Evolutionary conservation across 2,888 invertebrate species (phyloP), one percentile per base, ranked within the genome.

Genomic region (Hirudinaria manillensis): DNA sequence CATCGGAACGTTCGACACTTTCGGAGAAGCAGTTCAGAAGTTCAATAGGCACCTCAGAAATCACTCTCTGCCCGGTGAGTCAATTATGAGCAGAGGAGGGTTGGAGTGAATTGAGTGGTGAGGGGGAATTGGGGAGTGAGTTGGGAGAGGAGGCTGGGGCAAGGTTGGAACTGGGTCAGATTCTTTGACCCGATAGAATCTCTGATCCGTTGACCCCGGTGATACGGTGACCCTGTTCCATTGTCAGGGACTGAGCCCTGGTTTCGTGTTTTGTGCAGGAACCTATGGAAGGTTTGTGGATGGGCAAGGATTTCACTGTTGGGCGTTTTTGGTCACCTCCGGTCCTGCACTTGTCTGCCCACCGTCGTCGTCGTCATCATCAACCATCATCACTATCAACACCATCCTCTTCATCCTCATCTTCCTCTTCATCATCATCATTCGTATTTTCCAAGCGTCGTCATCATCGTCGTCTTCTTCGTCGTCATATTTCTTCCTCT

Each of bases 1-100:
- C n/a, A 32, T 70, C 27, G 80, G 80, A 24, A 72, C 77, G 38
- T 80, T 80, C 75, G 80, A 80, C 76, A 80, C 80, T 70, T 80
- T 80, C 74, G 80, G 79, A 3, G 79, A 80, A 70, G 79, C 80
- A 3, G 75, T 80, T 19, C 70, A 76, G 32, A 80, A 80, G 70
- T 80, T 80, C 76, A 80, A 80, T 70, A 32, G 73, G 10, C 79
- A 80, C 75, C 77, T 80, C 45, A 67, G 77, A 38, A 76, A 77
- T 45, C 75, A 77, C 29, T 79, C 80, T 19, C 76, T 80, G 24
- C 80, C 79, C 56, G 80, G 80, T 80, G 45, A 24, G 74, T 55
- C 1, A 16, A 21, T 51, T 27, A 36, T 10, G 34, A 32, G 32
- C 0, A 7, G 34, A 32, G 24, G 4, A n/a, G 27, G 61, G 61